Conservation (phyloP, 35 echinoderm and acorn worm species). For the Diadema setosum region DNA sequence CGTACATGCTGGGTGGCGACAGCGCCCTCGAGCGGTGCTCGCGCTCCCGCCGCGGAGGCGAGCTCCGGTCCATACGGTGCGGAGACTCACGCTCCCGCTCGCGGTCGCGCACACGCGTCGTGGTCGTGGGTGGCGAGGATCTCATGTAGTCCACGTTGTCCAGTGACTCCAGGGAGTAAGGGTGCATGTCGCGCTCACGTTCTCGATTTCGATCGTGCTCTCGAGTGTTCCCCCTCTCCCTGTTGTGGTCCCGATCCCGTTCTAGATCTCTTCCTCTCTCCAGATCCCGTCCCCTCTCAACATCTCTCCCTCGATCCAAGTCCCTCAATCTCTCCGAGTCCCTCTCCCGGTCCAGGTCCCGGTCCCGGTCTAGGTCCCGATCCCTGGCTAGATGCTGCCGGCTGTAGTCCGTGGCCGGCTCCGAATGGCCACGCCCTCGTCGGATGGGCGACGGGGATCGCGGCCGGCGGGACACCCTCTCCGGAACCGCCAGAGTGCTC, state of each 20-base stretch:
- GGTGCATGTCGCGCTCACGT: slow-evolving; percentile 29
- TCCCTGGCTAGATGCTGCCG: neutral
- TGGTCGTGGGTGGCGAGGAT: neutral
- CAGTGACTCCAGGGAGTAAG: slow-evolving; percentile 30
- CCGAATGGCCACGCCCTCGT: slow-evolving; percentile 24
- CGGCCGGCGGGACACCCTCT: slow-evolving; percentile 41
- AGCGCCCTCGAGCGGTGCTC: slow-evolving; percentile 28
- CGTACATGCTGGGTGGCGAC: slow-evolving; percentile 64
- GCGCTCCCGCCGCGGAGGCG: neutral
- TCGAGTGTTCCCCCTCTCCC: slow-evolving; percentile 1
- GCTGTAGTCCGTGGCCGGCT: neutral
- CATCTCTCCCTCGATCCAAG: neutral
- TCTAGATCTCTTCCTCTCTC: neutral
- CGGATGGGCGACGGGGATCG: slow-evolving; percentile 71
- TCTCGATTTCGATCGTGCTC: slow-evolving; percentile 25
- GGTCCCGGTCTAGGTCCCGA: neutral
- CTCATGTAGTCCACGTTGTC: neutral
- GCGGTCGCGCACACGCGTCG: neutral
- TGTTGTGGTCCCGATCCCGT: slow-evolving; percentile 15
- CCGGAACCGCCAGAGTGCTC: slow-evolving; percentile 81
- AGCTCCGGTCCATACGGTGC: neutral
- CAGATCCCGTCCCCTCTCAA: neutral
- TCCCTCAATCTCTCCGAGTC: neutral
- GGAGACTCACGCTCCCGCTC: slow-evolving; percentile 25
- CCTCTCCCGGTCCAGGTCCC: neutral